Percentiles rank a stretch among this genome's conserved stretches.
Evolutionary conservation across 2,113 vertebrate species (phyloP).

Genomic region (Accipiter cooperii): DNA sequence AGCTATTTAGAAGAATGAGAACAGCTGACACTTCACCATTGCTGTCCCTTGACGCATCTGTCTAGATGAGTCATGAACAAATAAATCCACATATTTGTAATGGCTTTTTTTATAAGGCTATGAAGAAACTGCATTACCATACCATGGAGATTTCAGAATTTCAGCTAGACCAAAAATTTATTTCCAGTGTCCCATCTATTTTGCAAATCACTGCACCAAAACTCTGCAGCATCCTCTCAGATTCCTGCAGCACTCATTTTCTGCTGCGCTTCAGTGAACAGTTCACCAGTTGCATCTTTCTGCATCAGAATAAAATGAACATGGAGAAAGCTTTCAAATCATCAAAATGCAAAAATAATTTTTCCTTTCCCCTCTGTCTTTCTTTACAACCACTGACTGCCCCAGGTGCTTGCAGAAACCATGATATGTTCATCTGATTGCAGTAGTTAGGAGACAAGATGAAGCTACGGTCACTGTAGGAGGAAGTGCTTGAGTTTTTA

Average conservation of each 20-base stretch:
- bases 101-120: neutral
- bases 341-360: neutral
- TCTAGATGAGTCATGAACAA: neutral
- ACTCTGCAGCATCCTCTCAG: neutral
- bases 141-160: neutral
- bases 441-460: neutral
- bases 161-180: neutral
- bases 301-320: neutral
- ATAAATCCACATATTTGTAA: neutral
- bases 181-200: neutral
- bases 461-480: neutral
- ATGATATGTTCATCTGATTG: neutral
- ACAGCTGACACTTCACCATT: neutral
- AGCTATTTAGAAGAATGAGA: constrained; percentile 19
- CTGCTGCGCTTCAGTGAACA: neutral
- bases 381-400: neutral
- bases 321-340: neutral
- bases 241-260: neutral
- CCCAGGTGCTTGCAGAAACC: neutral
- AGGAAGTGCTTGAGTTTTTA: neutral
- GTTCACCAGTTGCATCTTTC: neutral
- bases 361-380: neutral
- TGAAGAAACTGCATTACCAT: neutral
- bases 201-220: constrained; percentile 41
- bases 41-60: neutral